Evolutionary conservation across 1,140 invertebrate genomes (phyloP), one percentile per base, ranked within the genome.

Genomic region (Scaptodrosophila lebanonensis): DNA sequence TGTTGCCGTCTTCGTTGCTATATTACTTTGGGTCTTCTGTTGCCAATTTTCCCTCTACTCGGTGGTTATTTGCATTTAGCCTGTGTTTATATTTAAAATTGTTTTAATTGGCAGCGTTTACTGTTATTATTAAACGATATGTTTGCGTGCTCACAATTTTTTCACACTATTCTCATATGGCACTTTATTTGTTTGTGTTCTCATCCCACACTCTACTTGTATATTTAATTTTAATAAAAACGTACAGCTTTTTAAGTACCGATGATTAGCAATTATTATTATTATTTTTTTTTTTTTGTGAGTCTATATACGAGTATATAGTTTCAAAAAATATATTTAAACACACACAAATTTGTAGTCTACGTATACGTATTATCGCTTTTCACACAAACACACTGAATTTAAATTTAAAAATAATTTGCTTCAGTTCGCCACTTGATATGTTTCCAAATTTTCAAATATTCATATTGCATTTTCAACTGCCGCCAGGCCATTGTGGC

Each of bases 401-500:
- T 9, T 45, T 36, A 32, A 11, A 16, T 57, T 72, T 39, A 18
- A 20, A 18, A 13, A 59, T 72, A 66, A 79, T 50, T 66, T 61
- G n/a, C n/a, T 59, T 69, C 69, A 82, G 53, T 61, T 75, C 84
- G 84, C 84, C 84, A 86, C 65, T 86, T 86, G 82, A 86, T 86
- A 86, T 86, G 84, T 84, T 86, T 86, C 84, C 84, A 86, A 71
- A 86, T 86, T 71, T 86, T 86, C 35, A 82, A 63, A 68, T 86
- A 86, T 52, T 85, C 73, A 76, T 60, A 47, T 65, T 73, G 82
- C 13, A 68, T 66, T 39, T 15, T 27, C 38, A 38, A 9, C 47
- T 32, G 22, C 18, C 20, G 20, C n/a, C 22, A 18, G 51, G 75
- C 63, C 71, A 84, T 84, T 79, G 66, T 82, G 48, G 51, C 22